Base-by-base conservation (phyloP, 2,113 vertebrate species). In the Lepidothrix coronata region DNA sequence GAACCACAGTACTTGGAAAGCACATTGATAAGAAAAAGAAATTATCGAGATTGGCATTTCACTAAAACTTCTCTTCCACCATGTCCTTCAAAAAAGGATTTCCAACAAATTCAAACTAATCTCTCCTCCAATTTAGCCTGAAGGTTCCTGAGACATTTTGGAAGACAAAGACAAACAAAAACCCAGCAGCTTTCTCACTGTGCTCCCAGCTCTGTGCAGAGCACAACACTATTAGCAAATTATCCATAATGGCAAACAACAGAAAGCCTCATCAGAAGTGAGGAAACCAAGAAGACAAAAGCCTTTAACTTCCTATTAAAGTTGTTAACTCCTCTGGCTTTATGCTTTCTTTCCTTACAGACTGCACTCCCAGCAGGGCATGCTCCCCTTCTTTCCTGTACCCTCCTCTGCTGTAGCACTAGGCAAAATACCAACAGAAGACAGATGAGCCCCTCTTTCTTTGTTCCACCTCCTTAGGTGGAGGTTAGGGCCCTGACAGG, bases 161-260 rank as follows among this genome's bases (percentile, higher is more conserved):
- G 46, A 80, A 80, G 59, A 80, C 24, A 41, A 94, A 74, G 24
- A 71, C 30, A 81, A 93, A 81, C 39, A 28, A 83, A 95, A 94
- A 61, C 12, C 17, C 46, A 82, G 27, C 33, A 94, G 51, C 18
- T 72, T 85, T 54, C 59, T 67, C 59, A 44, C 51, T 37, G 46
- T 3, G 1, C 43, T 75, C 41, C 25, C 0, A 0, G 31, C 30
- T 68, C 49, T 75, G 27, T 31, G 44, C n/a, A 87, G 71, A 92
- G 31, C 0, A 0, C 41, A 81, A 74, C 81, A 52, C 54, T 41
- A 65, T 27, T 46, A 31, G 33, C 24, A 80, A 67, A 57, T 55
- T 21, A 44, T 37, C 27, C 12, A 27, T 21, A 80, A 59, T 0
- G 7, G 31, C 57, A 59, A 92, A 75, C 35, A 84, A 31, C 4